Evolutionary conservation across 1,140 invertebrate species (phyloP), one percentile per base, ranked within the genome.

Genomic region (Cydia amplana): DNA sequence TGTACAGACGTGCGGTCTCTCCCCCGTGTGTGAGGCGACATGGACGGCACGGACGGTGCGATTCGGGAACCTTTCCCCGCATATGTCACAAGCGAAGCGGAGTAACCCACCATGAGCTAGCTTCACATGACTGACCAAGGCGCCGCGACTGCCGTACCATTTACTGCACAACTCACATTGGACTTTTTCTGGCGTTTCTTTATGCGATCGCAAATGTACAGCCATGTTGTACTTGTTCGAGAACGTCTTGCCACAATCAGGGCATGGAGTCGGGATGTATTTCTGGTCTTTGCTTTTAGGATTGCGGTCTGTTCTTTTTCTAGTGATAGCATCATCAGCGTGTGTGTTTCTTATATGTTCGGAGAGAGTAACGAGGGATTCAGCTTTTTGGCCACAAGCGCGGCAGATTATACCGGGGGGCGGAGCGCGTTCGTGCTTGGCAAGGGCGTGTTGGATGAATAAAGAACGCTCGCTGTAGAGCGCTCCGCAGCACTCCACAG

Each of bases 1-100:
- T 0, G 87, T 72, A 83, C 95, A 96, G 0, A 87, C 78, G 82
- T 93, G 95, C 1, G 95, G 94, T 36, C 93, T 87, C 20, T 93
- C 89, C 0, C 93, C 93, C 5, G 92, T 91, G 83, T 95, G 95
- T 4, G 87, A 77, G 0, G 84, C 81, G 20, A 82, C 63, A 78
- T 94, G 93, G 6, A 85, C 79, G 83, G 90, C 85, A 14, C 88
- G 78, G 14, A 83, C 78, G 18, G 64, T n/a, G 9, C 83, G 79
- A 9, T 83, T 82, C 0, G 88, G 85, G 79, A 93, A 92, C 6
- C 84, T 81, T 72, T 91, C 86, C 0, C 86, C 89, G 72, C 93
- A 93, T 0, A 73, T 23, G 6, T 80, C 23, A 74, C 90, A 93
- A 5, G 78, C 20, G 63, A 82, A 82, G 9, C 79, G 77, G 18